Evolutionary conservation across 1,140 invertebrate genomes (phyloP).

Genomic region (Papilio dardanus): DNA sequence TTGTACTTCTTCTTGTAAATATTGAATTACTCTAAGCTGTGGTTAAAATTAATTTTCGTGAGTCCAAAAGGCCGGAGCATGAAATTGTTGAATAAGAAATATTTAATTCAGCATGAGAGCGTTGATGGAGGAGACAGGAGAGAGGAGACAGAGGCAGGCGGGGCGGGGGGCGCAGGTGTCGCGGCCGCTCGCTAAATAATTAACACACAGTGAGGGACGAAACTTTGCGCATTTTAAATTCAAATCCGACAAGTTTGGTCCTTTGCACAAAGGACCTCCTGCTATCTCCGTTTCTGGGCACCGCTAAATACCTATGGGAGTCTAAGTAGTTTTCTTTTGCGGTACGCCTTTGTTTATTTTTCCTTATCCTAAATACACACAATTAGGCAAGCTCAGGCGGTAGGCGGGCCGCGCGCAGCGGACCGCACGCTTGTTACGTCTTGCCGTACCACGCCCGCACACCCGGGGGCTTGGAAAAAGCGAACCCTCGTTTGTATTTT

Average conservation of each 20-base stretch:
- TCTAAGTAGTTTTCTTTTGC: constrained; percentile 33
- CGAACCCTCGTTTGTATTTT: not conserved
- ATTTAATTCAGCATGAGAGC: constrained; percentile 46
- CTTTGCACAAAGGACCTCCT: constrained; percentile 21
- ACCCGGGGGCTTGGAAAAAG: not conserved
- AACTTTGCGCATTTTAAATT: constrained; percentile 38
- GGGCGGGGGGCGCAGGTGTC: constrained; percentile 56
- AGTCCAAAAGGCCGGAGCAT: not conserved
- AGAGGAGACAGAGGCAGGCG: constrained; percentile 38
- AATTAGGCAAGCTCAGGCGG: constrained; percentile 22
- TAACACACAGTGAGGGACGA: constrained; percentile 10
- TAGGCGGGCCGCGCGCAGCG: not conserved
- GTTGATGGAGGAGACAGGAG: constrained; percentile 38
- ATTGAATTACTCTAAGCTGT: constrained; percentile 9
- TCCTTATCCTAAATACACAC: constrained; percentile 34
- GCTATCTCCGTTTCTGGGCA: not conserved
- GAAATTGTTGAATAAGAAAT: constrained; percentile 39
- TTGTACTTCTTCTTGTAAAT: not conserved
- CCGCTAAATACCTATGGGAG: constrained; percentile 24
- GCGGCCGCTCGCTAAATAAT: constrained; percentile 35
- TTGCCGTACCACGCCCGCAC: not conserved
- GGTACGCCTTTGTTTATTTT: constrained; percentile 26
- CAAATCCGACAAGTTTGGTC: constrained; percentile 6
- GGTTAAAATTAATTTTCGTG: constrained; percentile 15
- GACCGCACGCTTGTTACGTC: constrained; percentile 17